A percentile compares a stretch with the other conserved stretches of the same genome.
These are phyloP conservation scores for Papilio glaucus DNA, from an alignment of 1,140 invertebrate species.

Conservation along the genomic window DNA sequence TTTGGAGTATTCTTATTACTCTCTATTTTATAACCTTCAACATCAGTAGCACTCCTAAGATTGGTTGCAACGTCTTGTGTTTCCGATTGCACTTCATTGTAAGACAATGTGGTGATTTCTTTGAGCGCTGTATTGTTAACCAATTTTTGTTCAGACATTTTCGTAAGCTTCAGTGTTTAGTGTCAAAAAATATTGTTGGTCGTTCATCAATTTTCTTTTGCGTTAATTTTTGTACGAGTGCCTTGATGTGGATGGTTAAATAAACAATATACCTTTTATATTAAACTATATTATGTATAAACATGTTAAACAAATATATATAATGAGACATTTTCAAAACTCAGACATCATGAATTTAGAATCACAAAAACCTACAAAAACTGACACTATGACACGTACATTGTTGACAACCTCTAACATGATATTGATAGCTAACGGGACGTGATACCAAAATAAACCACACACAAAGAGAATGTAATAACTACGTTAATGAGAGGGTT, in stretches of 20 bases:
- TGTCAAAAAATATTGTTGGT: neutral
- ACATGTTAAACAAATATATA: constrained; percentile 24
- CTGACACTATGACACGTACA: constrained; percentile 35
- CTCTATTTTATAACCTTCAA: neutral
- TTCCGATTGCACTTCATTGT: constrained; percentile 2
- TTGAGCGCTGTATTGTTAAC: neutral
- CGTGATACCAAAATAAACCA: no score
- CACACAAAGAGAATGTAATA: no score
- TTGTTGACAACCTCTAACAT: constrained; percentile 30
- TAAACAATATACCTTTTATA: constrained; percentile 7
- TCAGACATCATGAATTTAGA: constrained; percentile 34
- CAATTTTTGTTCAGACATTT: constrained; percentile 25
- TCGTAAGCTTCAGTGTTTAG: neutral
- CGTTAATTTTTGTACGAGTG: neutral
- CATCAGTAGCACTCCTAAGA: constrained; percentile 20
- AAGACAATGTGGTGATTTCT: neutral
- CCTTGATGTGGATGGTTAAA: constrained; percentile 18
- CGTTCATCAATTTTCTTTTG: neutral
- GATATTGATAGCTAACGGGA: no score
- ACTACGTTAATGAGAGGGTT: no score
- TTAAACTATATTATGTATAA: constrained; percentile 9
- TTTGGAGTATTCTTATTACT: constrained; percentile 42
- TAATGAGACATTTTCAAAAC: constrained; percentile 23
- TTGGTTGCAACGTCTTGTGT: neutral
- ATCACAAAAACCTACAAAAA: constrained; percentile 19